Evolutionary conservation across 1,140 invertebrate species (phyloP), one percentile per base, ranked within the genome.

Genomic region (fruit fly (Drosophila melanogaster)): DNA sequence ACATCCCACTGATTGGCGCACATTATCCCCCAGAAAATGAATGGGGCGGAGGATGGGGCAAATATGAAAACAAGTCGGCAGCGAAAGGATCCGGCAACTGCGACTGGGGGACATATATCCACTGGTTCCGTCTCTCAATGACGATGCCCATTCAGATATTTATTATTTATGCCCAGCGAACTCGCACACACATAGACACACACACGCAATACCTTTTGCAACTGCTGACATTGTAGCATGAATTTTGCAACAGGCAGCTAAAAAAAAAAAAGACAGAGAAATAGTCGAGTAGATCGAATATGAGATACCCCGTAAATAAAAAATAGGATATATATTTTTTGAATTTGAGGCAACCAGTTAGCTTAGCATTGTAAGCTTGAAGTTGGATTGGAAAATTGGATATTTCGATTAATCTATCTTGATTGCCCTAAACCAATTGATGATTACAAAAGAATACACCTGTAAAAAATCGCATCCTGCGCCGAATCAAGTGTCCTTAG

Each of bases 1-100:
- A 30, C 49, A 58, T 35, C 47, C 49, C 75, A 61, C 55, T 85
- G 81, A 84, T 85, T 85, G 77, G 77, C 81, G 73, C 77, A 86
- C 81, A 85, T 84, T 84, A 84, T 84, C 66, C 77, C 56, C 58
- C 70, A 51, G 71, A 43, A 64, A 69, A 55, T 60, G 76, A 35
- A 40, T 57, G 58, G 58, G 58, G 51, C n/a, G n/a, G n/a, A 3
- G 35, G 44, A 54, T 62, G 56, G 58, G 26, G 64, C 46, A 56
- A 41, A 61, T 59, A 49, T 65, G 35, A 64, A 55, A 71, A 66
- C 50, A 69, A 66, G 47, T 14, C 40, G 54, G 50, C 30, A 43
- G 14, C 33, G 41, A 30, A 44, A 44, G 53, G 24, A 71, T 41
- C 54, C 24, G 59, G 41, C 47, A 66, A 58, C 59, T 57, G 67